Percentiles rank a stretch among this genome's conserved stretches.
Evolutionary conservation across 2,113 vertebrate genomes (phyloP).

Genomic region (Austrofundulus limnaeus): DNA sequence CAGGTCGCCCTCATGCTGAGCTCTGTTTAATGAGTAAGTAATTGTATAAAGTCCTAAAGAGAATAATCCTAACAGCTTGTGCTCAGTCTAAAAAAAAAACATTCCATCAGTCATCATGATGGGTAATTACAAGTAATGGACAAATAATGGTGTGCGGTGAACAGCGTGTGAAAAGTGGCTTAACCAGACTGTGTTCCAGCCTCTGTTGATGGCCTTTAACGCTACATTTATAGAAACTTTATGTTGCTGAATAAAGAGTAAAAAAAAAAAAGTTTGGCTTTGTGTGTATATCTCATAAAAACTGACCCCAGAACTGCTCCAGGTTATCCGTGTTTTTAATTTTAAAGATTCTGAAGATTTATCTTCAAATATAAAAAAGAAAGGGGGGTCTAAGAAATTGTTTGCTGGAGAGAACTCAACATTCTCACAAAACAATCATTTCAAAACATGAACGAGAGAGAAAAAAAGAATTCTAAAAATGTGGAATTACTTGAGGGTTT

Average conservation of each 20-base stretch:
- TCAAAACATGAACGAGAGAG: not conserved
- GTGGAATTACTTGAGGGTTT: conserved; percentile 16
- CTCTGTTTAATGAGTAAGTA: conserved; percentile 61
- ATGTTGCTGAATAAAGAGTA: conserved; percentile 14
- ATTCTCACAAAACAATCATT: conserved; percentile 17
- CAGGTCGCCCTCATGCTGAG: conserved; percentile 50
- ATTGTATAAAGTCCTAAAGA: conserved; percentile 67
- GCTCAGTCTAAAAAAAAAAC: conserved; percentile 60
- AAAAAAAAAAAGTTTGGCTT: conserved; percentile 12
- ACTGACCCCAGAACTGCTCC: not conserved
- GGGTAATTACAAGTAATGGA: conserved; percentile 74
- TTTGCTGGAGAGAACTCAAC: conserved; percentile 31
- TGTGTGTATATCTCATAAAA: conserved; percentile 30
- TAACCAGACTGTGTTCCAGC: conserved; percentile 49
- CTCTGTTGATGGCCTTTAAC: conserved; percentile 26
- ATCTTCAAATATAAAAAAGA: conserved; percentile 39
- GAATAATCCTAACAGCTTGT: conserved; percentile 64
- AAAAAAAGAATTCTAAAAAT: conserved; percentile 13
- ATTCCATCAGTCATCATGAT: conserved; percentile 71
- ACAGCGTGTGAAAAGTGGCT: conserved; percentile 61
- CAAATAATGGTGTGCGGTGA: conserved; percentile 66
- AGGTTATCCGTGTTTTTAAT: not conserved
- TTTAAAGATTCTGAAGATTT: conserved; percentile 9
- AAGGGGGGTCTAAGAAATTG: conserved; percentile 24
- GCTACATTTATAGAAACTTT: not conserved